Evolutionary conservation across 2,888 invertebrate species (phyloP).

Genomic region (Volucella inanis): DNA sequence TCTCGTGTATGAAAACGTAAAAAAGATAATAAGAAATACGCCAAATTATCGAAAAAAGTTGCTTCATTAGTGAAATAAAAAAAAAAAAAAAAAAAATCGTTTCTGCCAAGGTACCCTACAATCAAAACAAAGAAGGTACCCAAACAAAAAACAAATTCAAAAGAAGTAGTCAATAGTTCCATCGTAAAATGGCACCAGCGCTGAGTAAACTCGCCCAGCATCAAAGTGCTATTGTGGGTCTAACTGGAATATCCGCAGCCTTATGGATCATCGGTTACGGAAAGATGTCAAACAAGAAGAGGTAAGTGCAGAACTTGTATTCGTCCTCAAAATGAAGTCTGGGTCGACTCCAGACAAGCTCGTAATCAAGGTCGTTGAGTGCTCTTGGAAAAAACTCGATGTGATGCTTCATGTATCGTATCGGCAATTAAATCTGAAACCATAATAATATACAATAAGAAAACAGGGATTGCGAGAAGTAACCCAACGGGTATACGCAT

Average conservation of each 20-base stretch:
- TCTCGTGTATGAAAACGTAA: not conserved
- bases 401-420: conserved; percentile 1
- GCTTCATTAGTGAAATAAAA: not conserved
- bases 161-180: conserved; percentile 32
- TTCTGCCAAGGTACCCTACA: not conserved
- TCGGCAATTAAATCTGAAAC: conserved; percentile 16
- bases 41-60: conserved; percentile 24
- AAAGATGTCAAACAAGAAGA: conserved; percentile 84
- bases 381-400: conserved; percentile 34
- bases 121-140: conserved; percentile 13
- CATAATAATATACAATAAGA: not conserved
- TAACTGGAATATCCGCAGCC: conserved; percentile 87
- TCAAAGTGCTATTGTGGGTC: conserved; percentile 85
- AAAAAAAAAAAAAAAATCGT: not conserved
- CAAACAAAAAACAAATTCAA: not conserved
- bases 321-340: not conserved
- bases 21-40: conserved; percentile 7
- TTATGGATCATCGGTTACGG: conserved; percentile 85
- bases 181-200: conserved; percentile 87
- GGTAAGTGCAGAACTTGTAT: conserved; percentile 76
- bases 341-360: not conserved
- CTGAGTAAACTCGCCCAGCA: conserved; percentile 89
- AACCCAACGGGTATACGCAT: conserved; percentile 10
- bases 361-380: conserved; percentile 56
- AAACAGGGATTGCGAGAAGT: not conserved